Conservation (phyloP, 1,140 invertebrate genomes). For the Drosophila obscura region DNA sequence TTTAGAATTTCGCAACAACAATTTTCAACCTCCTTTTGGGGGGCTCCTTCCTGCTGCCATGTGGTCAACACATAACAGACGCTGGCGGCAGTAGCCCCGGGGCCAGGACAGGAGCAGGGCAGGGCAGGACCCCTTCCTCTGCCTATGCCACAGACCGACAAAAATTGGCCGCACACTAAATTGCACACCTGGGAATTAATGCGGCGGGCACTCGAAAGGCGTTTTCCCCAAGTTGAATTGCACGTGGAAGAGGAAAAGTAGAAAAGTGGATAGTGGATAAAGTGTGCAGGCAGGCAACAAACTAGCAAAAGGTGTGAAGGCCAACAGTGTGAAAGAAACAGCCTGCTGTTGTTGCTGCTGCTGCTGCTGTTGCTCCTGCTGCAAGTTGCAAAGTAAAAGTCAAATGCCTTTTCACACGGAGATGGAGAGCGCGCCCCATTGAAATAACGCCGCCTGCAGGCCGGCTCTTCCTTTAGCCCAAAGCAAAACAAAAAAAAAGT, state of each 20-base stretch:
- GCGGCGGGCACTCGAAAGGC: slow-evolving; percentile 68
- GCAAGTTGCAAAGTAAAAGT: slow-evolving; percentile 57
- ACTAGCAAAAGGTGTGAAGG: slow-evolving; percentile 56
- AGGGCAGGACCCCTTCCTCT: slow-evolving; percentile 8
- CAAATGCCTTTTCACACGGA: slow-evolving; percentile 53
- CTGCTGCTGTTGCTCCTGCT: slow-evolving; percentile 31
- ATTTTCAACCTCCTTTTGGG: slow-evolving; percentile 21
- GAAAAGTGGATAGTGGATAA: neutral
- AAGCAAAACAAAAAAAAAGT: neutral
- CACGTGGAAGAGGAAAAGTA: slow-evolving; percentile 1
- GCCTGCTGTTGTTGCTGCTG: slow-evolving; percentile 29
- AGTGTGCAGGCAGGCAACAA: slow-evolving; percentile 2
- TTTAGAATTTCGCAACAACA: slow-evolving; percentile 69
- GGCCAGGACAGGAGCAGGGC: neutral
- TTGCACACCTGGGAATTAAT: slow-evolving; percentile 80
- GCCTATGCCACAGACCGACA: slow-evolving; percentile 55
- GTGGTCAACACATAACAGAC: slow-evolving; percentile 69
- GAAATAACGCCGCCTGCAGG: slow-evolving; percentile 38
- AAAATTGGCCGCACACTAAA: slow-evolving; percentile 80
- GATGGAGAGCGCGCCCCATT: slow-evolving; percentile 23
- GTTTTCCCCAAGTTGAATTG: slow-evolving; percentile 43
- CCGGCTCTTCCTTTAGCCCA: slow-evolving; percentile 20
- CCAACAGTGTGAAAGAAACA: slow-evolving; percentile 30
- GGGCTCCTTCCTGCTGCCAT: slow-evolving; percentile 12
- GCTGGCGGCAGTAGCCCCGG: slow-evolving; percentile 11